phyloP scores from a whole-genome alignment of 2,113 vertebrate species.

The Psilopogon haemacephalus region DNA sequence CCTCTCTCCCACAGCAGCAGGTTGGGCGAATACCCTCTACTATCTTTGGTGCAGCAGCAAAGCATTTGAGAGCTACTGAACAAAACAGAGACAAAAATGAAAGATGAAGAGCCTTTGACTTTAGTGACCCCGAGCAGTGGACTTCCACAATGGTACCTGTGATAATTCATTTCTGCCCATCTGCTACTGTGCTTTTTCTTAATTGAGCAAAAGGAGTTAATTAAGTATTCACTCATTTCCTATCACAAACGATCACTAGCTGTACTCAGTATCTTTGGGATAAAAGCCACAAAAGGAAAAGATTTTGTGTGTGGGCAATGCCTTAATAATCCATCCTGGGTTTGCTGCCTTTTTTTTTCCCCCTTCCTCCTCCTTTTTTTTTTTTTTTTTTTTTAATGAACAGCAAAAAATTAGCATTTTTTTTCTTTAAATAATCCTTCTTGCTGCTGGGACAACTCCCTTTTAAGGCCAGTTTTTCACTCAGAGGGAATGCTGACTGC shows the following conservation, averaged over 20 bases:
- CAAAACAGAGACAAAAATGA: background rate
- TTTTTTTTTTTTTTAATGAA: background rate
- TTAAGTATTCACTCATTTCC: background rate
- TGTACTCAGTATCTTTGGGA: background rate
- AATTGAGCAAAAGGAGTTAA: background rate
- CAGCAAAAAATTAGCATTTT: conserved; percentile 31
- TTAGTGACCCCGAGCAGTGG: background rate
- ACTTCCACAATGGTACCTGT: background rate
- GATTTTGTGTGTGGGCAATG: background rate
- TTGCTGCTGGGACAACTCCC: conserved; percentile 51
- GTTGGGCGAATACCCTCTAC: background rate
- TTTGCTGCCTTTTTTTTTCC: background rate
- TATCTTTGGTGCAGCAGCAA: background rate
- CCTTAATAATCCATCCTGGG: background rate
- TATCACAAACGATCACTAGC: background rate
- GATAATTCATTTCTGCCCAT: background rate
- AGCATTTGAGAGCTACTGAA: background rate
- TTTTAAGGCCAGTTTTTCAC: conserved; percentile 64
- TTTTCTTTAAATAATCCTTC: conserved; percentile 62
- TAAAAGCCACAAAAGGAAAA: background rate
- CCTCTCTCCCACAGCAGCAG: background rate
- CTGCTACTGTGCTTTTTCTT: background rate
- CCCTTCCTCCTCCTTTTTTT: background rate
- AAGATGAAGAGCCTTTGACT: background rate
- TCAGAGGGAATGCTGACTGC: conserved; percentile 58